Conservation (phyloP, 92 coral and sea anemone species). For the Zoanthus sansibaricus region DNA sequence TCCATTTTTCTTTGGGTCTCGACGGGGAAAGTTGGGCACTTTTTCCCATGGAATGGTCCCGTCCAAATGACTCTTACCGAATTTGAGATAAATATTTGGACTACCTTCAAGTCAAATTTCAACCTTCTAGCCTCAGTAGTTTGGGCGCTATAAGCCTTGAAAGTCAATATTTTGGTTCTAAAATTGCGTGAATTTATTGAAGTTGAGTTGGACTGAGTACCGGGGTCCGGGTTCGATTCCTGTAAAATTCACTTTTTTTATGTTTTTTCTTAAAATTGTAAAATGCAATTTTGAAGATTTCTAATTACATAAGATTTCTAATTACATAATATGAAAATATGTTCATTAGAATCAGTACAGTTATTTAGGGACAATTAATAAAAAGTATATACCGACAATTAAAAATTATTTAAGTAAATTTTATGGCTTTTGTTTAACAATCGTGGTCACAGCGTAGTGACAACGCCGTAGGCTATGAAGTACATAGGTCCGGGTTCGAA, state of each 20-base stretch:
- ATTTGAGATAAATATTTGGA: too few relatives aligned
- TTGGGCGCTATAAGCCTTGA: too few relatives aligned
- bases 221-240: slow-evolving; percentile 10
- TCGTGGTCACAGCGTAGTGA: slow-evolving; percentile 1
- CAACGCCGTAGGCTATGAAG: slow-evolving; percentile 17
- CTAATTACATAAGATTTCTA: slow-evolving; percentile 5
- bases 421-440: neutral
- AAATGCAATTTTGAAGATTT: slow-evolving; percentile 1
- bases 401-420: neutral
- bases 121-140: too few relatives aligned
- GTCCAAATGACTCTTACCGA: too few relatives aligned
- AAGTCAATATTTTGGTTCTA: too few relatives aligned
- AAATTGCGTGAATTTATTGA: neutral
- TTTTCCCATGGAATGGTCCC: too few relatives aligned
- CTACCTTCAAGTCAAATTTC: too few relatives aligned
- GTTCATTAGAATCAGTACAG: slow-evolving; percentile 1
- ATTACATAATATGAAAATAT: neutral
- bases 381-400: slow-evolving; percentile 5
- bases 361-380: neutral
- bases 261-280: neutral
- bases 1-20: too few relatives aligned
- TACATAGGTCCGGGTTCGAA: neutral
- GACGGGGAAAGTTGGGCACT: too few relatives aligned
- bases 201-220: slow-evolving; percentile 9
- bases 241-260: neutral